Percentiles rank a stretch among this genome's conserved stretches.
Evolutionary conservation across 2,113 vertebrate genomes (phyloP).

Genomic region (Ahaetulla prasina): DNA sequence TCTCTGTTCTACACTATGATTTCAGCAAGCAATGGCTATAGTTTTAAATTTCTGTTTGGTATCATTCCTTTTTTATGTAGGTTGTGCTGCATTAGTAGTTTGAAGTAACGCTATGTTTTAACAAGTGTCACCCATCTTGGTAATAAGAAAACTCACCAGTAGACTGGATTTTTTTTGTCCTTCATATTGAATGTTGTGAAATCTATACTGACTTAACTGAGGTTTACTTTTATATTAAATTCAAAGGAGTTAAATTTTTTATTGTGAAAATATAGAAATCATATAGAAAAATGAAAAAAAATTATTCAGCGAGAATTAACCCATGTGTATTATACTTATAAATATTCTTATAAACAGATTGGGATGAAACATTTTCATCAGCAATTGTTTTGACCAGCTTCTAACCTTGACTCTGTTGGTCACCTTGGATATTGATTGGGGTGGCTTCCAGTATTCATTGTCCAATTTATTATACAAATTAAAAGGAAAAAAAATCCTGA

Average conservation of each 20-base stretch:
- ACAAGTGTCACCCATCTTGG: not conserved
- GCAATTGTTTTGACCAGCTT: not conserved
- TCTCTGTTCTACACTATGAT: not conserved
- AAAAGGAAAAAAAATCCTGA: not conserved
- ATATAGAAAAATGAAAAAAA: not conserved
- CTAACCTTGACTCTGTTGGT: not conserved
- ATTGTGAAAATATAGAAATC: not conserved
- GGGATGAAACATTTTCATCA: not conserved
- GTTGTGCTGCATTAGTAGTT: not conserved
- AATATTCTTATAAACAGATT: not conserved
- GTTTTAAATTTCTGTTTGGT: not conserved
- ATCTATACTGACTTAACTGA: not conserved
- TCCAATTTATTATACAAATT: not conserved
- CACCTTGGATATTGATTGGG: not conserved
- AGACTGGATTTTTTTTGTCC: not conserved
- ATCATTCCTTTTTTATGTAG: not conserved
- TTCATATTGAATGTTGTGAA: not conserved
- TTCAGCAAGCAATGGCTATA: not conserved
- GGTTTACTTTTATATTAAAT: not conserved
- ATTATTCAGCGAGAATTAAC: not conserved
- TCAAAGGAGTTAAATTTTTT: not conserved
- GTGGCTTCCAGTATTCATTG: not conserved
- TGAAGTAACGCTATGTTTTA: not conserved
- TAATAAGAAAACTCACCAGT: not conserved
- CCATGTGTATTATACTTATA: not conserved